These are phyloP conservation scores for Cyprinodon variegatus DNA, from an alignment of 2,113 vertebrate genomes.

Conservation along the genomic window DNA sequence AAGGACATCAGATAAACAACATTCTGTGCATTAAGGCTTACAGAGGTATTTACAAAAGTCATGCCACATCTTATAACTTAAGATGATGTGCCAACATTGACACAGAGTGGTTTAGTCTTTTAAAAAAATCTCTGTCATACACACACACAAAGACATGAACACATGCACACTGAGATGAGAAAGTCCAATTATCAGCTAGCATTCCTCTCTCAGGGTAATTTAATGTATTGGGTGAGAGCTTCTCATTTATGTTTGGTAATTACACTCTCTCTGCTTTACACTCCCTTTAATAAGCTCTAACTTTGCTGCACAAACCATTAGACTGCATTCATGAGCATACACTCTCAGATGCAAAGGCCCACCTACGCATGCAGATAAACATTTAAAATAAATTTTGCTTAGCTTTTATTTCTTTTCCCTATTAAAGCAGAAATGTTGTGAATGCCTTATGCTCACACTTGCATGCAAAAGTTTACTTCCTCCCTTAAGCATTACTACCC, in stretches of 20 bases:
- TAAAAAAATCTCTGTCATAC: background rate
- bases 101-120: background rate
- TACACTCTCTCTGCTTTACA: conserved; percentile 78
- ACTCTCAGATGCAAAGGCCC: conserved; percentile 19
- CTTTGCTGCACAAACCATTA: conserved; percentile 74
- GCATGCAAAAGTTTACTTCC: background rate
- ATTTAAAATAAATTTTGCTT: conserved; percentile 52
- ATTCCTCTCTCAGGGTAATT: conserved; percentile 77
- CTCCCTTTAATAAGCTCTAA: conserved; percentile 79
- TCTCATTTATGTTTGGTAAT: conserved; percentile 81
- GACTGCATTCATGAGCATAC: conserved; percentile 54
- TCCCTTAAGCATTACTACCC: background rate
- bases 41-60: conserved; percentile 19
- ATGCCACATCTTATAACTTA: conserved; percentile 29
- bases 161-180: conserved; percentile 57
- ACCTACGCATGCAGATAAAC: conserved; percentile 48
- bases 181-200: conserved; percentile 77
- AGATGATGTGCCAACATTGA: conserved; percentile 20
- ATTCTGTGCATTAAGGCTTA: background rate
- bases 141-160: conserved; percentile 3
- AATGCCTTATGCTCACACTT: conserved; percentile 7
- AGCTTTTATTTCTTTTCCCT: conserved; percentile 18
- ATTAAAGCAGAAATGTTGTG: conserved; percentile 7
- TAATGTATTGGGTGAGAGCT: conserved; percentile 78
- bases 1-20: conserved; percentile 49